phyloP scores from a whole-genome alignment of 2,797 vertebrate species.

The Morelia viridis region DNA sequence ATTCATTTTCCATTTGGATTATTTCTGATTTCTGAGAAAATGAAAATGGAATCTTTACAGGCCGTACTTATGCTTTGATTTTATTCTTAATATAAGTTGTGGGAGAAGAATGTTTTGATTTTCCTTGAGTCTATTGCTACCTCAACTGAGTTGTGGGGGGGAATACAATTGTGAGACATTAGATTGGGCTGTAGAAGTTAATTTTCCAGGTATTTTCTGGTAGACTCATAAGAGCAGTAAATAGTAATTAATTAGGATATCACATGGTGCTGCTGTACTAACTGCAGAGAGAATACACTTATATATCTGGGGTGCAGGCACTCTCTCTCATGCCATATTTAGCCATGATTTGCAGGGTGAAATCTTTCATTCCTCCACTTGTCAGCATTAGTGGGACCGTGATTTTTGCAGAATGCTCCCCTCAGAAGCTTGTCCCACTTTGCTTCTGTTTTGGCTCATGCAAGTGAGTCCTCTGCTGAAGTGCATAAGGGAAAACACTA shows the following conservation, averaged over 20 bases:
- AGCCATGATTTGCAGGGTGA: not conserved
- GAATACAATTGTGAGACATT: not conserved
- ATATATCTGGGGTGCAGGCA: not conserved
- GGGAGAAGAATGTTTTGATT: not conserved
- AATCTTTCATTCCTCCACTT: not conserved
- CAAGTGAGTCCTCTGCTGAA: not conserved
- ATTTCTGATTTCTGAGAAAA: not conserved
- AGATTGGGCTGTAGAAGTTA: not conserved
- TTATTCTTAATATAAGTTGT: not conserved
- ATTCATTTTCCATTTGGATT: not conserved
- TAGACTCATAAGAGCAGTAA: not conserved
- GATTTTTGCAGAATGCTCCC: not conserved
- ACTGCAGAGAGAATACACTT: not conserved
- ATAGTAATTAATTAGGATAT: not conserved
- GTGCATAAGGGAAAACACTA: not conserved
- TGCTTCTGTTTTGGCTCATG: not conserved
- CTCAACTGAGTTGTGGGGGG: not conserved
- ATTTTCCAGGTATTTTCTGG: not conserved
- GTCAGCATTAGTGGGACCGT: not conserved
- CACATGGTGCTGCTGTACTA: not conserved
- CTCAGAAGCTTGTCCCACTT: not conserved
- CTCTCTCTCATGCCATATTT: not conserved
- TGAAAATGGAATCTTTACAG: not conserved
- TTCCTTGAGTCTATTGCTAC: not conserved
- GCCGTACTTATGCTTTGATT: not conserved